A percentile compares a stretch with the other conserved stretches of the same genome.
phyloP scores from a whole-genome alignment of 2,797 vertebrate species.

The Salarias fasciatus region DNA sequence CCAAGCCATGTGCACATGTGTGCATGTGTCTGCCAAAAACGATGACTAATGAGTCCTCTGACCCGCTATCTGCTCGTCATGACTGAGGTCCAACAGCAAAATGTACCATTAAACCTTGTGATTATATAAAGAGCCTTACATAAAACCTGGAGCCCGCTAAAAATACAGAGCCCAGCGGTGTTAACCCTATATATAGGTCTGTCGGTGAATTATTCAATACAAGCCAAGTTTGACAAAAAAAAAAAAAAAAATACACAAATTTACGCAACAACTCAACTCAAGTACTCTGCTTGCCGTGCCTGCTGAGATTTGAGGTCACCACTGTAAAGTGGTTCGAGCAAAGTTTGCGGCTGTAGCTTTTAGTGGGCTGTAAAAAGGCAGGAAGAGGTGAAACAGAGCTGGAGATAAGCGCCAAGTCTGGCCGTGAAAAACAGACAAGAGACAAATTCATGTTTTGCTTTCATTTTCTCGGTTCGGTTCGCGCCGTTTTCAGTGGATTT shows the following conservation, averaged over 20 bases:
- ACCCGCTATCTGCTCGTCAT: conserved; percentile 33
- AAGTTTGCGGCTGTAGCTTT: conserved; percentile 69
- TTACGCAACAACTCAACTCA: conserved; percentile 61
- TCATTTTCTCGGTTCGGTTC: conserved; percentile 43
- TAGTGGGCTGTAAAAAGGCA: conserved; percentile 51
- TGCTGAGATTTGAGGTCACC: conserved; percentile 66
- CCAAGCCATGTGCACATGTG: neutral
- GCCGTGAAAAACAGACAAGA: conserved; percentile 48
- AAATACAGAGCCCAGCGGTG: conserved; percentile 66
- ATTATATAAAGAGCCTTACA: conserved; percentile 79
- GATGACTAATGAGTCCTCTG: conserved; percentile 31
- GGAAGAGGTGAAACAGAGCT: conserved; percentile 45
- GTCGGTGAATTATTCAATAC: conserved; percentile 71
- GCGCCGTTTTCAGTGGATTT: conserved; percentile 19
- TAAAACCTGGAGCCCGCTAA: conserved; percentile 71
- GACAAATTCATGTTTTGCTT: conserved; percentile 56
- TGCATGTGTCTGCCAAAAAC: conserved; percentile 12
- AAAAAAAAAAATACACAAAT: conserved; percentile 52
- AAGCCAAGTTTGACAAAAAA: conserved; percentile 56
- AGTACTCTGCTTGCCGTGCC: conserved; percentile 39
- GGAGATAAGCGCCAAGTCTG: conserved; percentile 50
- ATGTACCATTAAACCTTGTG: conserved; percentile 61
- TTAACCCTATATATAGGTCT: conserved; percentile 65
- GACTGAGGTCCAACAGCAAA: conserved; percentile 46
- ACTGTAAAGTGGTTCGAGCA: conserved; percentile 61